phyloP scores from a whole-genome alignment of 2,797 vertebrate genomes.

The Glossophaga mutica region DNA sequence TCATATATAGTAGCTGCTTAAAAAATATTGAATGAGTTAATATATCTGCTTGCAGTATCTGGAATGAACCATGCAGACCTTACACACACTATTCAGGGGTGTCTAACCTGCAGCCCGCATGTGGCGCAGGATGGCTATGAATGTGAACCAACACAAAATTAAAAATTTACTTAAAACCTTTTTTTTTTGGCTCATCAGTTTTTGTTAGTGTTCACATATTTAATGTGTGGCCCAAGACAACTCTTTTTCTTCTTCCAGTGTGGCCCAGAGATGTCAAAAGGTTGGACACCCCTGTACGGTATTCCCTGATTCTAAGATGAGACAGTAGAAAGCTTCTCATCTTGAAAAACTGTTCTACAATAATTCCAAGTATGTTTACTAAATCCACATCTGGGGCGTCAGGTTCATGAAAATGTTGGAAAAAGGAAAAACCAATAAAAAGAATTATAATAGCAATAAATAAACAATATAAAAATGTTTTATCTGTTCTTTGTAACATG shows the following conservation, averaged over 20 bases:
- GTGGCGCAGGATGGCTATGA: no score
- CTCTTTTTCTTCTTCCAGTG: no score
- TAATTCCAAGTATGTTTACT: neutral
- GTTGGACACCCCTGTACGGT: neutral
- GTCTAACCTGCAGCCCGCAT: no score
- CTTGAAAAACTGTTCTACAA: slow-evolving; percentile 31
- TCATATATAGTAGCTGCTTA: neutral
- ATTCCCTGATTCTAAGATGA: slow-evolving; percentile 3
- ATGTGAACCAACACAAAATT: no score
- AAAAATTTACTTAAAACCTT: no score
- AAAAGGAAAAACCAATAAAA: slow-evolving; percentile 20
- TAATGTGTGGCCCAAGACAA: no score
- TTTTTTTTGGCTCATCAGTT: no score
- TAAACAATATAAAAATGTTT: neutral
- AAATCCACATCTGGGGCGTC: neutral
- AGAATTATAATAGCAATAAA: neutral
- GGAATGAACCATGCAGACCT: slow-evolving; percentile 10
- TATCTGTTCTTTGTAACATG: neutral
- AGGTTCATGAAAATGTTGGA: neutral
- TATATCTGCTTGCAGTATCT: neutral
- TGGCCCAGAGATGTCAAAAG: no score
- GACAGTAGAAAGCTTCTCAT: neutral
- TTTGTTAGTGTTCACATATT: no score
- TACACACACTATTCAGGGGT: neutral
- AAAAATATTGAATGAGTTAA: slow-evolving; percentile 13